Base-by-base conservation (phyloP, 1,140 invertebrate species). In the Acromyrmex charruanus region DNA sequence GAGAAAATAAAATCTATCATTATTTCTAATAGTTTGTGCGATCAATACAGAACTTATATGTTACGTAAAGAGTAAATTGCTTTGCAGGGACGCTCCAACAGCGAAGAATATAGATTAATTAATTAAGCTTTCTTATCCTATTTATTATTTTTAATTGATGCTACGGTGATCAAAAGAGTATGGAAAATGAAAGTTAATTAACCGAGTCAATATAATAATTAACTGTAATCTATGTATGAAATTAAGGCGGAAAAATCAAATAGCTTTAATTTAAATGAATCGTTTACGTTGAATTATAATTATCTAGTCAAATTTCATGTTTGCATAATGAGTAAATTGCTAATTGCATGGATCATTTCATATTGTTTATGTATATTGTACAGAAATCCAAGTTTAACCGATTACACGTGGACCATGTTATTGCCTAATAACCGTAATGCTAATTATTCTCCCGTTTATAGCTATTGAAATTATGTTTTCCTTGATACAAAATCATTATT, bases 81-180 rank as follows among this genome's bases (percentile, higher is more conserved):
- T 39, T 59, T 61, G 35, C 35, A 2, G 28, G 16, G 31, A 58
- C n/a, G 44, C 4, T 5, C n/a, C 2, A 49, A 21, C 16, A 21
- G n/a, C 49, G 12, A 14, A 21, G 53, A 82, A 59, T 59, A 25
- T 44, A 6, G 21, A 51, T 39, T 31, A 21, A 55, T 74, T 74
- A 82, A 74, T 82, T 82, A 82, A 82, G 25, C 10, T 12, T 74
- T 74, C 39, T 61, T 82, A 55, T 61, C 28, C 35, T 39, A 28
- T 12, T 51, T 35, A 12, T 18, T 25, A 25, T 5, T 55, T 65
- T 71, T 39, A 55, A 14, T 10, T 39, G 75, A 4, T 10, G 7
- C 28, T 16, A 12, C 3, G 3, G 0, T 49, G 35, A 71, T 44
- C 16, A n/a, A 44, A 69, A 55, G 10, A 1, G 5, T 7, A 5